Conservation (phyloP, 2,113 vertebrate species). For the Meriones unguiculatus region DNA sequence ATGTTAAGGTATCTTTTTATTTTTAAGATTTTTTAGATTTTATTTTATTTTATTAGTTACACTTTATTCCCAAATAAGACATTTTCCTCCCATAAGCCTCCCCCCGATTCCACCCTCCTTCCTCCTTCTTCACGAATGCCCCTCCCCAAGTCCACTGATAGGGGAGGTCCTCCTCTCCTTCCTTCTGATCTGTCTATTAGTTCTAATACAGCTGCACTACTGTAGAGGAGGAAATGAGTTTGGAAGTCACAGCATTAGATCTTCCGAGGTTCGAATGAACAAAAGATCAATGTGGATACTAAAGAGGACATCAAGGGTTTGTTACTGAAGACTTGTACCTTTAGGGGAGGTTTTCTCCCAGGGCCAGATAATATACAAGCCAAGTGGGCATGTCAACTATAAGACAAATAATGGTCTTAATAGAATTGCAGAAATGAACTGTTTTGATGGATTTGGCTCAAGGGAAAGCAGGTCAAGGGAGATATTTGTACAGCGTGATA, state of each 20-base stretch:
- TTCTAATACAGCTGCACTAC: slow-evolving; percentile 32
- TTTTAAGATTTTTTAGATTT: too few species aligned
- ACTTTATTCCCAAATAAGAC: too few species aligned
- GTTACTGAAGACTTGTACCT: slow-evolving; percentile 41
- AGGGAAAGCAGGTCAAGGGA: slow-evolving; percentile 44
- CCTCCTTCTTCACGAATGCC: too few species aligned
- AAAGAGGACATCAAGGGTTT: slow-evolving; percentile 31
- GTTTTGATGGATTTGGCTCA: slow-evolving; percentile 66
- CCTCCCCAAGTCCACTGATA: too few species aligned
- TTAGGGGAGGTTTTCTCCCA: not conserved
- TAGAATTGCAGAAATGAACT: slow-evolving; percentile 60
- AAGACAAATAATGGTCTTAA: slow-evolving; percentile 71
- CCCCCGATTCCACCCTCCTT: too few species aligned
- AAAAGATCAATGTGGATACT: slow-evolving; percentile 20
- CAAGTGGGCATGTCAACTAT: slow-evolving; percentile 57
- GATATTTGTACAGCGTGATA: slow-evolving; percentile 54
- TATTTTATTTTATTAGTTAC: too few species aligned
- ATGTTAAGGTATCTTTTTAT: too few species aligned
- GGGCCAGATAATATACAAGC: slow-evolving; percentile 41
- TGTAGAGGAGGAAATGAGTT: slow-evolving; percentile 7
- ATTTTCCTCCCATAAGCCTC: too few species aligned
- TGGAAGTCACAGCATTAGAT: slow-evolving; percentile 59
- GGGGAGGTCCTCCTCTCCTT: too few species aligned
- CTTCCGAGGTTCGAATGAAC: slow-evolving; percentile 36
- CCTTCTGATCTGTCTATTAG: too few species aligned